Percentiles rank a stretch among this genome's conserved stretches.
Conservation (phyloP, 2,113 vertebrate species). For the Paratilapia polleni region DNA sequence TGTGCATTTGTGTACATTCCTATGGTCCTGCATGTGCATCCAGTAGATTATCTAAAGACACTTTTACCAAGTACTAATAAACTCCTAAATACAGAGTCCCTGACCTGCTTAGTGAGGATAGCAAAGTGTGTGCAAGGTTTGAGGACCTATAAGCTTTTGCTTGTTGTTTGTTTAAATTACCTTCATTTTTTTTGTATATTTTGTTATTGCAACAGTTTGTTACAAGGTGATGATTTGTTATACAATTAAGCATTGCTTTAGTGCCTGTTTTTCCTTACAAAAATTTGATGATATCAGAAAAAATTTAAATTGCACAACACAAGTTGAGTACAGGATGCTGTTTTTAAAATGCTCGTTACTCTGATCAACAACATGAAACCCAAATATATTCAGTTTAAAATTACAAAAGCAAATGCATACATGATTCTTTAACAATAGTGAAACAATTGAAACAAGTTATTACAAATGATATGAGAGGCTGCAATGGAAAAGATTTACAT, state of each 20-base stretch:
- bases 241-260: not conserved
- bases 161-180: no score
- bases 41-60: conserved; percentile 32
- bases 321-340: not conserved
- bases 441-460: not conserved
- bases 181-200: not conserved
- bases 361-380: not conserved
- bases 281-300: not conserved
- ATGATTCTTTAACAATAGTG: not conserved
- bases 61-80: conserved; percentile 20
- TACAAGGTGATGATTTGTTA: not conserved
- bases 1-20: conserved; percentile 44
- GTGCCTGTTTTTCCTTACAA: not conserved
- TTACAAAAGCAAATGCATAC: not conserved
- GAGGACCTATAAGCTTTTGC: not conserved
- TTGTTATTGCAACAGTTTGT: not conserved
- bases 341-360: not conserved
- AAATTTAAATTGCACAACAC: not conserved
- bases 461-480: conserved; percentile 1
- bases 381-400: not conserved
- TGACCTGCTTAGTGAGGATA: not conserved
- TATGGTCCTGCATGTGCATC: conserved; percentile 48
- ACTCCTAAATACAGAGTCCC: not conserved
- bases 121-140: not conserved
- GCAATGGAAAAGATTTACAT: not conserved